These are phyloP conservation scores for Neodiprion virginianus DNA, from an alignment of 1,140 invertebrate genomes.

Conservation along the genomic window DNA sequence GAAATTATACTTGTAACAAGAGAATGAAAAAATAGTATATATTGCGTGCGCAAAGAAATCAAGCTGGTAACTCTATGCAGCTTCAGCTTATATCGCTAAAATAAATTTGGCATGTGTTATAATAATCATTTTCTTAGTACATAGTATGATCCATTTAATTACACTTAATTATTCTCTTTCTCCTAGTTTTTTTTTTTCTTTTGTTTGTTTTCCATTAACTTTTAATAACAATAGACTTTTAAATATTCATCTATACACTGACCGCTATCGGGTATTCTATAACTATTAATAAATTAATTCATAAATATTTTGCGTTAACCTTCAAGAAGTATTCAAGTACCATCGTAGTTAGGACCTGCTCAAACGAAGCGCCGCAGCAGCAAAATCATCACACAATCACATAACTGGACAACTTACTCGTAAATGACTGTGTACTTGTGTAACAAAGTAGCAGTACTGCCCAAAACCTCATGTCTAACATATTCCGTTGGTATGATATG, in stretches of 20 bases:
- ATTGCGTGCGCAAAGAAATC: slow-evolving; percentile 3
- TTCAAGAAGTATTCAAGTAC: not conserved
- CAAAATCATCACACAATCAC: too few species aligned
- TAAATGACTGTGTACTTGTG: too few species aligned
- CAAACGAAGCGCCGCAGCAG: too few species aligned
- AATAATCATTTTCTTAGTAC: not conserved
- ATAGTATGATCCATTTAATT: not conserved
- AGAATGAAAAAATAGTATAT: not conserved
- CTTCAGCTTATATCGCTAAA: not conserved
- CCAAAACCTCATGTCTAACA: too few species aligned
- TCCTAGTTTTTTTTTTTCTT: slow-evolving; percentile 17
- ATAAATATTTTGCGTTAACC: slow-evolving; percentile 51
- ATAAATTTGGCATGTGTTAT: not conserved
- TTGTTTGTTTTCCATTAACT: slow-evolving; percentile 15
- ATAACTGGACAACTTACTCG: too few species aligned
- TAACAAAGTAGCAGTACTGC: too few species aligned
- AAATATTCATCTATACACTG: slow-evolving; percentile 46
- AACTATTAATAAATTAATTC: slow-evolving; percentile 56
- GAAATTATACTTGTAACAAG: not conserved
- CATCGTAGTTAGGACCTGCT: not conserved
- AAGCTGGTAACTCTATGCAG: not conserved
- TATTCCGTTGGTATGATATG: too few species aligned
- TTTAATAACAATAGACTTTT: slow-evolving; percentile 8
- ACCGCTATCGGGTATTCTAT: slow-evolving; percentile 53
- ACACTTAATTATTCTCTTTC: not conserved